Base-by-base conservation (phyloP, 2,888 invertebrate species). In the Catocala sponsa region DNA sequence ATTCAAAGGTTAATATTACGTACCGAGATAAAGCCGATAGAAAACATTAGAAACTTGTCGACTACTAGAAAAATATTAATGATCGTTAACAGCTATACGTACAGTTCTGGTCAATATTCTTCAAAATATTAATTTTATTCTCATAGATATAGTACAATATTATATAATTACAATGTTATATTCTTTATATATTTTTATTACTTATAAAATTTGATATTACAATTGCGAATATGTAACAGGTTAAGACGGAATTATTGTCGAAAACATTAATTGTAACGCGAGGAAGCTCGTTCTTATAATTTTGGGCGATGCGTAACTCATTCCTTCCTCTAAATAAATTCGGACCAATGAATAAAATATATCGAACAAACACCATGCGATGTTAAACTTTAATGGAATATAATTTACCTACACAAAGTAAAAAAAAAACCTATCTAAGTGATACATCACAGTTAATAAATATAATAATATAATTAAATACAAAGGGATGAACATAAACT, bases 191-290 rank as follows among this genome's bases (percentile, higher is more conserved):
- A 58, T 52, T 52, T 58, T 68, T 50, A 51, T 69, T 68, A 65
- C 61, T 68, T 79, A 82, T 81, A 84, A 82, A 79, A 84, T 84
- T 80, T 82, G 62, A 73, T 80, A 79, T 72, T 78, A 75, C 64
- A 61, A 74, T 71, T 76, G 76, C 58, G 64, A 78, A 74, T 78
- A n/a, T n/a, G n/a, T n/a, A 81, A 81, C 70, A 73, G 78, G 72
- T 63, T 72, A 79, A 76, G 72, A 80, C 72, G 73, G 80, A 73
- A 72, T 86, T 86, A 86, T 86, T 86, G 86, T 86, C 87, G 58
- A 74, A 82, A 83, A 76, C 63, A 74, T 79, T 74, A 71, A 78
- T 68, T 77, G 74, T 84, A 76, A 70, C 52, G 63, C 68, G 74
- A 74, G 81, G 80, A 83, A 84, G 85, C 78, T 84, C 83, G 59